phyloP scores from a whole-genome alignment of 2,888 invertebrate species.

The Dryadula phaetusa region DNA sequence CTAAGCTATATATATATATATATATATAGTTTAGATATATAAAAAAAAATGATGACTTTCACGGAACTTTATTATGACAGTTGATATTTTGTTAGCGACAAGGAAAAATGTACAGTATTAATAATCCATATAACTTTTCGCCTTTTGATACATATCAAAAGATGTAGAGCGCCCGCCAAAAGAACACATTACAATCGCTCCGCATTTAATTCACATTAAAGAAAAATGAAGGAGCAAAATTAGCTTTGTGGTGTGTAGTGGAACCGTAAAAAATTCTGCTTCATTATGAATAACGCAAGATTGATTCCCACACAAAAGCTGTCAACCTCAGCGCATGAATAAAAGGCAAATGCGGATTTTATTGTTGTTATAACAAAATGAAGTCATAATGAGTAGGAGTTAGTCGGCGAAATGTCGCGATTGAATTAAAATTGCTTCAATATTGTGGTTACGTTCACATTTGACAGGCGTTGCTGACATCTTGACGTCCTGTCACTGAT shows the following conservation, averaged over 20 bases:
- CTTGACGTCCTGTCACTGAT: conserved; percentile 57
- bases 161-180: conserved; percentile 45
- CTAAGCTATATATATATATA: background rate
- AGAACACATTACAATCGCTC: conserved; percentile 38
- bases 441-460: conserved; percentile 72
- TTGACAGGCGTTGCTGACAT: conserved; percentile 80
- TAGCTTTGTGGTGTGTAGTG: conserved; percentile 72
- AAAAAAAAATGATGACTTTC: background rate
- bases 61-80: background rate
- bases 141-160: conserved; percentile 41
- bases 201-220: conserved; percentile 44
- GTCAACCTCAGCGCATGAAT: conserved; percentile 71
- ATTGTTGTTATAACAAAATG: conserved; percentile 82
- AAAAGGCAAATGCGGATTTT: conserved; percentile 58
- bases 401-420: conserved; percentile 68
- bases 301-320: conserved; percentile 78
- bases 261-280: conserved; percentile 70
- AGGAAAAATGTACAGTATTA: conserved; percentile 45
- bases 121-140: conserved; percentile 38
- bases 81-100: conserved; percentile 5
- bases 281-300: conserved; percentile 75
- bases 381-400: conserved; percentile 79
- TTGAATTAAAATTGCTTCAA: conserved; percentile 80
- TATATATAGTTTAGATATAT: background rate
- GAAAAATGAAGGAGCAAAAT: conserved; percentile 67